Percentiles rank a stretch among this genome's conserved stretches.
phyloP scores from a whole-genome alignment of 1,140 invertebrate species.

The Andrena cerasifolii region DNA sequence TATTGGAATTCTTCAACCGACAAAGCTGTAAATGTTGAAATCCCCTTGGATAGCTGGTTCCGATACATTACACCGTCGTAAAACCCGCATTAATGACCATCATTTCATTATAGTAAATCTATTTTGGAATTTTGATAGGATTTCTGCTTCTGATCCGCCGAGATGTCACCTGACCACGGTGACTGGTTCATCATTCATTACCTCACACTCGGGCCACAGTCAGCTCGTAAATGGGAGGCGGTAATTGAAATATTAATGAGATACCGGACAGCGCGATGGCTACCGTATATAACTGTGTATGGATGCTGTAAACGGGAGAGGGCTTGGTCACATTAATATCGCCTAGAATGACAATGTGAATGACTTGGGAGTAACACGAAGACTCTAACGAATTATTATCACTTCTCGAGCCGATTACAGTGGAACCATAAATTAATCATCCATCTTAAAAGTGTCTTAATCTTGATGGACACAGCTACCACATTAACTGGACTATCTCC shows the following conservation, averaged over 20 bases:
- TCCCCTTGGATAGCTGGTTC: neutral
- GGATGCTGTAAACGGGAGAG: slow-evolving; percentile 31
- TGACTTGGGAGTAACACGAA: slow-evolving; percentile 1
- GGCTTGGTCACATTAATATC: slow-evolving; percentile 56
- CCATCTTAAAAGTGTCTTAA: slow-evolving; percentile 55
- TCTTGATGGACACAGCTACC: slow-evolving; percentile 37
- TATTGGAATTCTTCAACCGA: slow-evolving; percentile 3
- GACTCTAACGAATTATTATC: slow-evolving; percentile 58
- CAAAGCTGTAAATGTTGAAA: slow-evolving; percentile 13
- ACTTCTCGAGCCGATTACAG: slow-evolving; percentile 37
- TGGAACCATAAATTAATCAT: slow-evolving; percentile 60
- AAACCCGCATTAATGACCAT: slow-evolving; percentile 12
- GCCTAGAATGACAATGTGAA: slow-evolving; percentile 47
- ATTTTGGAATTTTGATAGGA: slow-evolving; percentile 40
- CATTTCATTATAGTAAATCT: slow-evolving; percentile 25
- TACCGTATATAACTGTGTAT: slow-evolving; percentile 15
- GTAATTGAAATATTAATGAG: slow-evolving; percentile 69
- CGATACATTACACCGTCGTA: neutral
- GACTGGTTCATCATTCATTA: slow-evolving; percentile 42
- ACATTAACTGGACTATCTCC: slow-evolving; percentile 35
- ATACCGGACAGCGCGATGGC: slow-evolving; percentile 35
- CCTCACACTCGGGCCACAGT: neutral
- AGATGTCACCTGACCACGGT: slow-evolving; percentile 26
- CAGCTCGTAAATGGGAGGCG: slow-evolving; percentile 52
- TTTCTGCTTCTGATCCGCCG: neutral